Conservation (phyloP, 2,113 vertebrate genomes). For the Mixornis gularis region DNA sequence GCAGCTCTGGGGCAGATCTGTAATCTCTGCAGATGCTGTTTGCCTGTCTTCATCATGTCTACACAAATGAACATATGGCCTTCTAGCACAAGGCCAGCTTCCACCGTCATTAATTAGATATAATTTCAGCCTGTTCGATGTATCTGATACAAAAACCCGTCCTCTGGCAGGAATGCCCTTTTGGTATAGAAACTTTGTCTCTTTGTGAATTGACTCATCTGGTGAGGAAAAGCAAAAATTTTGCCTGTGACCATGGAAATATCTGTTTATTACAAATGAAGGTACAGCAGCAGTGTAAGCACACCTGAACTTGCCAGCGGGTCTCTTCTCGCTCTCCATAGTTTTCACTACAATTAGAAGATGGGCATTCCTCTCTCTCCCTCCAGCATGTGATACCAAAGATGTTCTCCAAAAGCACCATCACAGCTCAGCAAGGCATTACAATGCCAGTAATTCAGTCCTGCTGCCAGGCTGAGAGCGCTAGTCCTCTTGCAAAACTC, state of each 20-base stretch:
- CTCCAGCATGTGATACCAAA: not conserved
- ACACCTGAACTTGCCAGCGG: not conserved
- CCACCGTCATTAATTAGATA: conserved; percentile 28
- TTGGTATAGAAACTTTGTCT: not conserved
- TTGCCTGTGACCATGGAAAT: not conserved
- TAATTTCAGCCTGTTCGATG: not conserved
- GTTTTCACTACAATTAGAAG: not conserved
- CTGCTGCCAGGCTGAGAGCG: not conserved
- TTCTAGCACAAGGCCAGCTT: conserved; percentile 17
- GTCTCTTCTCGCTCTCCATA: not conserved
- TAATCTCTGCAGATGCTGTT: conserved; percentile 41
- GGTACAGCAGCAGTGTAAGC: not conserved
- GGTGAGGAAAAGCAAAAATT: not conserved
- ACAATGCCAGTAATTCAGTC: not conserved
- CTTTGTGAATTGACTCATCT: not conserved
- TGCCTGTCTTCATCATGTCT: not conserved
- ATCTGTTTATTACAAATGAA: not conserved
- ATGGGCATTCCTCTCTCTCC: not conserved
- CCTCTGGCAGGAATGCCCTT: not conserved
- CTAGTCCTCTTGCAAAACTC: not conserved
- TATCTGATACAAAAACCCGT: not conserved
- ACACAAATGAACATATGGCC: conserved; percentile 31
- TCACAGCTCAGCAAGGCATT: not conserved
- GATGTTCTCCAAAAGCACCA: not conserved
- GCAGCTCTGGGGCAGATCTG: conserved; percentile 10